phyloP scores from a whole-genome alignment of 2,113 vertebrate genomes.

The Catharus fuscescens region DNA sequence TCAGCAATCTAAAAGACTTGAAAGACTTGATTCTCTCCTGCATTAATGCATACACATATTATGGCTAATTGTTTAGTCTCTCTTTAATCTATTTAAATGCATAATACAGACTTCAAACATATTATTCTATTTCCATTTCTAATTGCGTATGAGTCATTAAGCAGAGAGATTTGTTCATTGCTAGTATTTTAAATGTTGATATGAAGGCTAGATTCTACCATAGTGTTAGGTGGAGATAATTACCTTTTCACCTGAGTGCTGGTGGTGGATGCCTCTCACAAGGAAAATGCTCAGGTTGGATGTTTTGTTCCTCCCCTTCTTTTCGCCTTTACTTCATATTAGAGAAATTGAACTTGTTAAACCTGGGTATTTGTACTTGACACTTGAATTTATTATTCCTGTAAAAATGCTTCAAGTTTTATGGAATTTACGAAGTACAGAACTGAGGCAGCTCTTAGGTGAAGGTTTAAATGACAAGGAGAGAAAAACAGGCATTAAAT shows the following conservation, averaged over 20 bases:
- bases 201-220: neutral
- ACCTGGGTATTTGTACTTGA: neutral
- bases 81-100: constrained; percentile 56
- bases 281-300: neutral
- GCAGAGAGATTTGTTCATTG: neutral
- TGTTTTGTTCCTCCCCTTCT: neutral
- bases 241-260: neutral
- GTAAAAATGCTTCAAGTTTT: neutral
- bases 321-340: neutral
- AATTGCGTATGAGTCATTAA: constrained; percentile 31
- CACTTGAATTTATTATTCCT: neutral
- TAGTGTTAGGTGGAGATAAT: neutral
- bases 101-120: constrained; percentile 34
- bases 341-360: neutral
- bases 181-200: neutral
- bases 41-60: constrained; percentile 42
- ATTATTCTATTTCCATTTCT: constrained; percentile 48
- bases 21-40: constrained; percentile 39
- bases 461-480: neutral
- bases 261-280: neutral
- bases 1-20: constrained; percentile 31
- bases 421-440: neutral
- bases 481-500: neutral
- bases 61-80: constrained; percentile 46
- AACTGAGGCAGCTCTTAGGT: neutral